phyloP scores from a whole-genome alignment of 1,140 invertebrate genomes.

The Zaprionus davidi region DNA sequence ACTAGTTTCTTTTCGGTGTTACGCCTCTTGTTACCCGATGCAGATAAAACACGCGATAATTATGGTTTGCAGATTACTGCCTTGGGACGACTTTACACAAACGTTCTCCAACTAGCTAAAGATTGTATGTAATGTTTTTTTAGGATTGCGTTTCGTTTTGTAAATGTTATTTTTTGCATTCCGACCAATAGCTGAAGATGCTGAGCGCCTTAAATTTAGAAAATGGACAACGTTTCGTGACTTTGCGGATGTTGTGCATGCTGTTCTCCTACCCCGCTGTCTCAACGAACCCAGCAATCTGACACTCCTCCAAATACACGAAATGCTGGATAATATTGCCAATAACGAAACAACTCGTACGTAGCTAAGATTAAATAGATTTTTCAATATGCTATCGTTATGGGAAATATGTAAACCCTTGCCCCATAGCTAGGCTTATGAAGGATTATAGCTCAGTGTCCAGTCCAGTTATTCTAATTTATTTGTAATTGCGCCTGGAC shows the following conservation, averaged over 20 bases:
- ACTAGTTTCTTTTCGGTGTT: constrained; percentile 89
- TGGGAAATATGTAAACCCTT: no score
- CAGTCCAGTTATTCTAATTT: no score
- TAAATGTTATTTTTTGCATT: neutral
- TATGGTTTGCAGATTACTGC: constrained; percentile 89
- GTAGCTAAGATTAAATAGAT: neutral
- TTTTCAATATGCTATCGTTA: no score
- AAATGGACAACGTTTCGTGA: constrained; percentile 86
- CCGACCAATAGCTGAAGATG: constrained; percentile 85
- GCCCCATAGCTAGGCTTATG: no score
- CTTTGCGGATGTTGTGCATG: constrained; percentile 90
- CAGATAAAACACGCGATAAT: constrained; percentile 87
- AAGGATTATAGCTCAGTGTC: no score
- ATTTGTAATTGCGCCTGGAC: no score
- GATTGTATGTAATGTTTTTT: constrained; percentile 73
- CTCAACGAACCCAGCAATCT: constrained; percentile 84
- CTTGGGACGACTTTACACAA: constrained; percentile 88
- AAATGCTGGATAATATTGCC: constrained; percentile 89
- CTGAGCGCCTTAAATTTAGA: constrained; percentile 88
- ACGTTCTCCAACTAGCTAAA: constrained; percentile 88
- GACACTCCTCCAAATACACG: constrained; percentile 88
- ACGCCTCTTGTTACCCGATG: constrained; percentile 89
- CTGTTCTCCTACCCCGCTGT: constrained; percentile 88
- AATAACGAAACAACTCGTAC: constrained; percentile 84
- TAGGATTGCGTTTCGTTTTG: neutral